Evolutionary conservation across 2,797 vertebrate species (phyloP).

Genomic region (Buphagus erythrorhynchus): DNA sequence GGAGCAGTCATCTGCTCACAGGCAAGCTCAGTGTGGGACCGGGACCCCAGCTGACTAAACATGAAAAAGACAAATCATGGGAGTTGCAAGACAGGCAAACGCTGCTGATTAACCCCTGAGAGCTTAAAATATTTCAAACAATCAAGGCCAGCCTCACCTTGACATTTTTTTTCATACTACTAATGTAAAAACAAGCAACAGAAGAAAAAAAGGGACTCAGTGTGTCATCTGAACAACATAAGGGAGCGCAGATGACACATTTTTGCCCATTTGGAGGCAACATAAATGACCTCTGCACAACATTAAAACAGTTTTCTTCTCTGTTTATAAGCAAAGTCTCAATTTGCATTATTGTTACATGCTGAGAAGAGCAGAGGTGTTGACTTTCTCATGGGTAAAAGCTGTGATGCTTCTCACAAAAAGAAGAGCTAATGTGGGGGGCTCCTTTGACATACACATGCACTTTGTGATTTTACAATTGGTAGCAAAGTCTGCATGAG

Average conservation of each 20-base stretch:
- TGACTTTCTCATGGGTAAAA: neutral
- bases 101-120: neutral
- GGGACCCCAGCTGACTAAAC: neutral
- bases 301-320: neutral
- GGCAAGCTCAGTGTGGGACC: neutral
- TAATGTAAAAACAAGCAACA: neutral
- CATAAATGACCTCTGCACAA: neutral
- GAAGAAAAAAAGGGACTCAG: neutral
- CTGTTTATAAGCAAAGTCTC: neutral
- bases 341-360: neutral
- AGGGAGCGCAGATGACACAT: neutral
- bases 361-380: neutral
- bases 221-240: neutral
- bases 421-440: neutral
- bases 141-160: neutral
- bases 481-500: neutral
- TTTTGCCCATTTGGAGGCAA: neutral
- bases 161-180: neutral
- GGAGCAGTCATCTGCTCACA: neutral
- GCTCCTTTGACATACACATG: neutral
- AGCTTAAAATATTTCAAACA: neutral
- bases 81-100: neutral
- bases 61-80: neutral
- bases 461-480: neutral
- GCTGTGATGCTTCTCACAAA: neutral